Evolutionary conservation across 2,888 invertebrate genomes (phyloP).

Genomic region (Gymnosoma rotundatum): DNA sequence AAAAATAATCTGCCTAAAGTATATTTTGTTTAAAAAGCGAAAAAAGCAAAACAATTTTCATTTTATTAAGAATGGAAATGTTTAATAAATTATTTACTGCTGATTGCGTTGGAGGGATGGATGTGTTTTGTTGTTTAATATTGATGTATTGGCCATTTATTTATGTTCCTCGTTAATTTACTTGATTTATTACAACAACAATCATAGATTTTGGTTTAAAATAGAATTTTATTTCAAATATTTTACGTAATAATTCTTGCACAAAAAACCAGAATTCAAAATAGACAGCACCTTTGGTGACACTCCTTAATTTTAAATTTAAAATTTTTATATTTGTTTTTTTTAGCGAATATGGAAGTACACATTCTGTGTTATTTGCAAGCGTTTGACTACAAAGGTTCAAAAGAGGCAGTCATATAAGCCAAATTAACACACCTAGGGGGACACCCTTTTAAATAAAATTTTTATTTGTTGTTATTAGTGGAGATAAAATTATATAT

Average conservation of each 20-base stretch:
- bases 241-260: not conserved
- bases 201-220: conserved; percentile 3
- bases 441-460: too few relatives aligned
- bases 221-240: conserved; percentile 12
- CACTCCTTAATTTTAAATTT: too few relatives aligned
- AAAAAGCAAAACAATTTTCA: conserved; percentile 1
- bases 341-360: too few relatives aligned
- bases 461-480: too few relatives aligned
- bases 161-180: conserved; percentile 36
- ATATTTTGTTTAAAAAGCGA: conserved; percentile 2
- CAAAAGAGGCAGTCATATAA: too few relatives aligned
- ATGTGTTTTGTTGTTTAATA: conserved; percentile 10
- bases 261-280: too few relatives aligned
- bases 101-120: not conserved
- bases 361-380: too few relatives aligned
- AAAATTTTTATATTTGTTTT: too few relatives aligned
- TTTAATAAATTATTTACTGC: conserved; percentile 40
- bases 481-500: too few relatives aligned
- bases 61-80: conserved; percentile 5
- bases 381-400: too few relatives aligned
- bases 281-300: too few relatives aligned
- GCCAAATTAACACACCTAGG: too few relatives aligned
- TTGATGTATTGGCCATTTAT: conserved; percentile 35
- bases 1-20: not conserved
- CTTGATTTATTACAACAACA: conserved; percentile 28